Evolutionary conservation across 2,113 vertebrate species (phyloP).

Genomic region (Microtus richardsoni): DNA sequence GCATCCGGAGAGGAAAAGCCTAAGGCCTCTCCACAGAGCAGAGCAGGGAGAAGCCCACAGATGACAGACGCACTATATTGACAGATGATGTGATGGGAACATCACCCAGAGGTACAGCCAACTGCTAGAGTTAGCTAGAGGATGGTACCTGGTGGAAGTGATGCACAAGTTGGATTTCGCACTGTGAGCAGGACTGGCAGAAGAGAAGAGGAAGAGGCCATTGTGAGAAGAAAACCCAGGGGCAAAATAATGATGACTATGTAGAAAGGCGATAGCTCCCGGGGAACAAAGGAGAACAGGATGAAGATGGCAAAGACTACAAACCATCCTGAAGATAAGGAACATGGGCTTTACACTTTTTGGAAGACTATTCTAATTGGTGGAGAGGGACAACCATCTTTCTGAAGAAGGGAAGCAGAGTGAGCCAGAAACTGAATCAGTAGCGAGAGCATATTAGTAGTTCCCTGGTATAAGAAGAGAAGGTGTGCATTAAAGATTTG

Average conservation of each 20-base stretch:
- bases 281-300: not conserved
- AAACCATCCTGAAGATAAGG: not conserved
- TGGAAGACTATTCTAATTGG: not conserved
- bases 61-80: too few relatives aligned
- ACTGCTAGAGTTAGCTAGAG: not conserved
- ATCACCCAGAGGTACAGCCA: not conserved
- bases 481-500: not conserved
- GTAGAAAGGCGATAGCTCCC: not conserved
- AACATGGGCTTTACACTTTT: not conserved
- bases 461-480: not conserved
- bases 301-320: not conserved
- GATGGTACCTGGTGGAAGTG: not conserved
- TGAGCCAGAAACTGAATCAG: not conserved
- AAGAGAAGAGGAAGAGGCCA: not conserved
- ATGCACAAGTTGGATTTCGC: not conserved
- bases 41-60: not conserved
- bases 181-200: not conserved
- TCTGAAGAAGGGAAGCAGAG: not conserved
- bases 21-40: not conserved
- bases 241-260: rapidly evolving
- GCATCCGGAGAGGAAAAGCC: not conserved
- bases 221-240: not conserved
- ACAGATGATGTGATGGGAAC: not conserved
- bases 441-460: not conserved
- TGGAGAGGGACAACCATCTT: not conserved